phyloP scores from a whole-genome alignment of 2,797 vertebrate species.

The Hippoglossus hippoglossus region DNA sequence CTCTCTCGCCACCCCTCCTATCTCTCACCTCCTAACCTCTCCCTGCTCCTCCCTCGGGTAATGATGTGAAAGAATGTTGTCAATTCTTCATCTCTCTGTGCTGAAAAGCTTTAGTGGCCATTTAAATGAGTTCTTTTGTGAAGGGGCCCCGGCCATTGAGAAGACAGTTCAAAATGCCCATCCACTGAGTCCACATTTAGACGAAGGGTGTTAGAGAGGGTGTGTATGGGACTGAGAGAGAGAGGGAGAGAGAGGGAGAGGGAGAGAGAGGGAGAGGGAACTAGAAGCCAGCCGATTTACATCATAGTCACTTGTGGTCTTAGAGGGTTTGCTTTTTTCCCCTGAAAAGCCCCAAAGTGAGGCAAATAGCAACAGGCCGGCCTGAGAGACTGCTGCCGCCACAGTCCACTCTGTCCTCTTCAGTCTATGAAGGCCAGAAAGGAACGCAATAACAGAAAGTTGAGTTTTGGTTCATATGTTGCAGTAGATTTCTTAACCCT shows the following conservation, averaged over 20 bases:
- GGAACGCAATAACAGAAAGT: no score
- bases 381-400: slow-evolving; percentile 19
- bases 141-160: slow-evolving; percentile 78
- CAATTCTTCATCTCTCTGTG: slow-evolving; percentile 79
- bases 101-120: slow-evolving; percentile 86
- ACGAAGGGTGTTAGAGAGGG: slow-evolving; percentile 67
- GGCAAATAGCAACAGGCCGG: slow-evolving; percentile 56
- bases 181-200: slow-evolving; percentile 81
- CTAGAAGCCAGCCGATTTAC: slow-evolving; percentile 75
- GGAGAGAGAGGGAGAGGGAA: slow-evolving; percentile 6
- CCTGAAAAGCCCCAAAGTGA: slow-evolving; percentile 47
- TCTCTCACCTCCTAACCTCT: slow-evolving; percentile 70
- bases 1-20: slow-evolving; percentile 6
- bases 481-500: neutral
- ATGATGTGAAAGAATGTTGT: slow-evolving; percentile 91
- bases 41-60: slow-evolving; percentile 76
- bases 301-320: slow-evolving; percentile 76
- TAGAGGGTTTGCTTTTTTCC: slow-evolving; percentile 62
- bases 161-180: slow-evolving; percentile 80
- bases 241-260: slow-evolving; percentile 1
- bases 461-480: no score
- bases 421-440: no score
- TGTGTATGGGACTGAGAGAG: slow-evolving; percentile 19
- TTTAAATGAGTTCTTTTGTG: slow-evolving; percentile 87
- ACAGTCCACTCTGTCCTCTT: no score